A percentile compares a stretch with the other conserved stretches of the same genome.
Conservation (phyloP, 2,797 vertebrate species). For the Melanotaenia trifasciata region DNA sequence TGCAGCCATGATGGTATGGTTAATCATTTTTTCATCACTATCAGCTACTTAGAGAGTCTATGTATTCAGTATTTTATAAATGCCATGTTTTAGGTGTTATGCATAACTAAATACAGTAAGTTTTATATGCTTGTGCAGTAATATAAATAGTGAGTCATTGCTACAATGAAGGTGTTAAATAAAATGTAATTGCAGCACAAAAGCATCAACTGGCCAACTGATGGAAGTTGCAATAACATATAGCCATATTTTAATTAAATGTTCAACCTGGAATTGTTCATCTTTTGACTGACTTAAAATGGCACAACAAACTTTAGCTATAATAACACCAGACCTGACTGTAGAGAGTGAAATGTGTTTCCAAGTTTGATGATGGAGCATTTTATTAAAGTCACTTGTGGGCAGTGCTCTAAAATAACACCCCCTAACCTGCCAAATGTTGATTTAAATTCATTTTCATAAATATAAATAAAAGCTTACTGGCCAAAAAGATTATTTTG, state of each 20-base stretch:
- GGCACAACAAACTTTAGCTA: background rate
- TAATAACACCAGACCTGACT: background rate
- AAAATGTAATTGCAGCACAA: slow-evolving; percentile 5
- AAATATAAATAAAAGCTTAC: too few species aligned
- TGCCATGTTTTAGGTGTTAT: slow-evolving; percentile 15
- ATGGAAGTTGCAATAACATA: slow-evolving; percentile 27
- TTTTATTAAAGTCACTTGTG: background rate
- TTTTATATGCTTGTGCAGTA: slow-evolving; percentile 2
- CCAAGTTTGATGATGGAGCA: background rate
- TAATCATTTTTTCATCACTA: slow-evolving; percentile 32
- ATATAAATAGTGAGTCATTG: slow-evolving; percentile 12
- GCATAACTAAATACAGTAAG: background rate
- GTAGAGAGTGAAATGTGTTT: background rate
- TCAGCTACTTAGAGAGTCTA: slow-evolving; percentile 12
- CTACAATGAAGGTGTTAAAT: slow-evolving; percentile 21
- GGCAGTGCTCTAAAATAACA: background rate
- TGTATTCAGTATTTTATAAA: slow-evolving; percentile 28
- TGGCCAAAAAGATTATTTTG: too few species aligned
- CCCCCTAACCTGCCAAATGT: background rate
- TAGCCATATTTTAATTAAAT: slow-evolving; percentile 31
- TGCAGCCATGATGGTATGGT: background rate
- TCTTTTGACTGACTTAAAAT: slow-evolving; percentile 34
- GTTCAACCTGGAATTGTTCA: slow-evolving; percentile 28
- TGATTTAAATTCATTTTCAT: background rate
- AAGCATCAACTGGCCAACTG: slow-evolving; percentile 29